Conservation (phyloP, 2,888 invertebrate species). For the Embidobia sp. region DNA sequence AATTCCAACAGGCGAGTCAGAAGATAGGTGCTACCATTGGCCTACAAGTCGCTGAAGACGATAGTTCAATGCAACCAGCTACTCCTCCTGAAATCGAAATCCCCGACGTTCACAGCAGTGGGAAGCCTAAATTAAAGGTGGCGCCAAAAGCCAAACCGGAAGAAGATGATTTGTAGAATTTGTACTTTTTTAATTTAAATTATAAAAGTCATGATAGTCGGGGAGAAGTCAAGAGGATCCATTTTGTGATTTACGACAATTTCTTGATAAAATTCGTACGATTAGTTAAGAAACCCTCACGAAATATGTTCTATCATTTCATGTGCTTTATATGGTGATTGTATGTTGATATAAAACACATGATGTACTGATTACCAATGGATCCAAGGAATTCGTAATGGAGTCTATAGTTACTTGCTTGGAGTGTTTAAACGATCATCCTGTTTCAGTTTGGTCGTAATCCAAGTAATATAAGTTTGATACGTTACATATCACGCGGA, state of each 20-base stretch:
- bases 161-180: conserved; percentile 73
- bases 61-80: conserved; percentile 81
- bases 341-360: too few relatives aligned
- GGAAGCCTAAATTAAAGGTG: conserved; percentile 66
- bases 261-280: too few relatives aligned
- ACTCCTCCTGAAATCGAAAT: conserved; percentile 77
- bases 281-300: too few relatives aligned
- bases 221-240: neutral
- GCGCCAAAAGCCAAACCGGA: conserved; percentile 75
- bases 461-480: conserved; percentile 28
- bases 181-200: neutral
- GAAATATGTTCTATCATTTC: too few relatives aligned
- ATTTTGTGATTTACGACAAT: too few relatives aligned
- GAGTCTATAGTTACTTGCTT: too few relatives aligned
- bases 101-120: conserved; percentile 75
- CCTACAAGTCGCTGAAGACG: conserved; percentile 87
- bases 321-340: too few relatives aligned
- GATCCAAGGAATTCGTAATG: too few relatives aligned
- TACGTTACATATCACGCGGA: conserved; percentile 44
- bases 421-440: conserved; percentile 6
- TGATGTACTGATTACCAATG: too few relatives aligned
- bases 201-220: neutral
- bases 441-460: neutral
- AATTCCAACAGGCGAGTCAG: conserved; percentile 91
- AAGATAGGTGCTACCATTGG: conserved; percentile 94